Evolutionary conservation across 2,797 vertebrate species (phyloP), one percentile per base, ranked within the genome.

Genomic region (Sebastes flavidus): DNA sequence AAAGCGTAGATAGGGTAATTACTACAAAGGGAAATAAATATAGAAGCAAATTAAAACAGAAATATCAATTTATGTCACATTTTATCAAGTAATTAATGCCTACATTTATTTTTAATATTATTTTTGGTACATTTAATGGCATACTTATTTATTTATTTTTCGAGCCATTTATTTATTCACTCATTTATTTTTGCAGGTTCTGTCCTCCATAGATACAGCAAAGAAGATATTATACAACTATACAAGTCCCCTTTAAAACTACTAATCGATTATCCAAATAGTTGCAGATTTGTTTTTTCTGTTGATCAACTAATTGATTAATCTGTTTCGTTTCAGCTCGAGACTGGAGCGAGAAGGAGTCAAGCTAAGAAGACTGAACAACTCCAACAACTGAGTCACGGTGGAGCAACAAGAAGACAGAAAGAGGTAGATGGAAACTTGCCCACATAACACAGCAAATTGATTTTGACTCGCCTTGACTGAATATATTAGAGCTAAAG

Each of bases 401-500:
- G 52, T 49, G 22, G 25, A 36, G 49, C 32, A 80, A 59, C 36
- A 55, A 32, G 76, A 66, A 29, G 49, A 32, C 42, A 13, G 59
- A 65, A 65, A 3, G 32, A 42, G 52, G 7, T 12, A 25, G 56
- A 75, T 74, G 69, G 85, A 88, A 81, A 83, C 36, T 73, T 78
- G 59, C 62, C 79, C 66, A 61, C 79, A 73, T 75, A 80, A 84
- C 77, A 67, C 58, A 72, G 54, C 59, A 75, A 70, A 83, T 88
- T 81, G 87, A 89, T 84, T 85, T 74, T 36, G 73, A 74, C 61
- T 78, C 5, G 3, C 22, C 56, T 77, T 30, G 46, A 75, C 65
- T 80, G 77, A 81, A 86, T 74, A 63, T 58, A 84, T 81, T 73
- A 72, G 36, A 82, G 80, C 72, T 20, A 30, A 72, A 80, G 72